Evolutionary conservation across 2,888 invertebrate genomes (phyloP).

Genomic region (Drosophila pseudotalamancana): DNA sequence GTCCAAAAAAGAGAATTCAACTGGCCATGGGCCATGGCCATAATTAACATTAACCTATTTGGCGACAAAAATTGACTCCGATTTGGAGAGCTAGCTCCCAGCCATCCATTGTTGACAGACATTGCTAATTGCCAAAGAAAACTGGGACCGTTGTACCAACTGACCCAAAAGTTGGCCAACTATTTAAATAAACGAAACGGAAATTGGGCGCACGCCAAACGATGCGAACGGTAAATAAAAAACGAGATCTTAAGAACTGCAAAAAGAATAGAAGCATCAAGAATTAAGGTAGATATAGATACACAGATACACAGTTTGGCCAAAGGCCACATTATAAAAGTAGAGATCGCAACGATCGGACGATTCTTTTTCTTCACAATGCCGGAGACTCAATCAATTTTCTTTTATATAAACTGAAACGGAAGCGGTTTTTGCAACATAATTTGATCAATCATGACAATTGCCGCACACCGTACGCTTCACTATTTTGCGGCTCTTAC

Average conservation of each 20-base stretch:
- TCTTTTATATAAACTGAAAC: constrained; percentile 74
- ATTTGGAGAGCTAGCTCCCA: constrained; percentile 58
- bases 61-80: constrained; percentile 43
- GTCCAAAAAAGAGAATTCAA: constrained; percentile 33
- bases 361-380: constrained; percentile 3
- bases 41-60: constrained; percentile 60
- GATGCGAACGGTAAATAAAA: constrained; percentile 44
- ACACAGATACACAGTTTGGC: constrained; percentile 16
- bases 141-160: constrained; percentile 51
- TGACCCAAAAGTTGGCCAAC: constrained; percentile 63
- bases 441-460: constrained; percentile 65
- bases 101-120: constrained; percentile 55
- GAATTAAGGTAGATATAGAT: constrained; percentile 13
- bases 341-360: constrained; percentile 26
- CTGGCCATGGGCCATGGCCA: constrained; percentile 18
- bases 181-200: constrained; percentile 67
- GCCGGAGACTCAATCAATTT: constrained; percentile 65
- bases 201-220: constrained; percentile 61
- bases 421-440: constrained; percentile 75
- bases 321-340: constrained; percentile 11
- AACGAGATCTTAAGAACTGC: constrained; percentile 20
- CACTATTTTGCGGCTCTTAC: constrained; percentile 56
- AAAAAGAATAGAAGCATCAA: not conserved
- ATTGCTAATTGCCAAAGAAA: constrained; percentile 69
- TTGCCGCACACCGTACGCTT: constrained; percentile 45